Conservation (phyloP, 2,888 invertebrate species). For the Hedychridium roseum region DNA sequence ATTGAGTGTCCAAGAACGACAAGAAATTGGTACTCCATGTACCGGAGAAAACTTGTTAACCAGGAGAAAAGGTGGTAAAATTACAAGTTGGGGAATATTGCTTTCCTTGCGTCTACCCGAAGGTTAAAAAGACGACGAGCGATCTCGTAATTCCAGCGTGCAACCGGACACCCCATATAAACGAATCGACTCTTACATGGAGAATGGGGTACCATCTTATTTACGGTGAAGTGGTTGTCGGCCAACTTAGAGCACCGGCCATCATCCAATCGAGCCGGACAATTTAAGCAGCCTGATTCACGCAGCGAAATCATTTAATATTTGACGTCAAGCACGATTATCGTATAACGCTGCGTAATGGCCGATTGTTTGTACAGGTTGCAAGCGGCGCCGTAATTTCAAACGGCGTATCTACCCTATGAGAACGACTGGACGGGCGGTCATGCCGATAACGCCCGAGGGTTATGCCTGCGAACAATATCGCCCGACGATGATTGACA, state of each 20-base stretch:
- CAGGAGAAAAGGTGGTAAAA: no score
- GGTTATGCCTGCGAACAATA: background rate
- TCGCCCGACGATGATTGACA: no score
- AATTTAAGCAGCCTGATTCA: constrained; percentile 58
- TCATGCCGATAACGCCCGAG: background rate
- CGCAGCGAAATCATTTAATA: constrained; percentile 58
- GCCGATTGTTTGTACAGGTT: constrained; percentile 52
- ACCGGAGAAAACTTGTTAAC: no score
- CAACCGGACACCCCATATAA: constrained; percentile 38
- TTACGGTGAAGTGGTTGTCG: constrained; percentile 57
- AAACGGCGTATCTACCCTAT: constrained; percentile 33
- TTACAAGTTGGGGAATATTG: no score
- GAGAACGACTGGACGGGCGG: constrained; percentile 30
- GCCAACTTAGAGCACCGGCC: constrained; percentile 53
- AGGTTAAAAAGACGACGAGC: no score
- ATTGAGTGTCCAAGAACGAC: no score
- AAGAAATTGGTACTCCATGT: no score
- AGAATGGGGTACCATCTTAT: constrained; percentile 50
- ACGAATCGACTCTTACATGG: constrained; percentile 38
- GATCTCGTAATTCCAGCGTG: no score
- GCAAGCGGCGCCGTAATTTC: constrained; percentile 47
- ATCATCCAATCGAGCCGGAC: constrained; percentile 56
- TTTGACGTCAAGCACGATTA: constrained; percentile 58
- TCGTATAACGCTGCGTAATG: constrained; percentile 51
- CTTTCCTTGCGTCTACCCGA: no score